Evolutionary conservation across 2,113 vertebrate genomes (phyloP).

Genomic region (Sturnira hondurensis): DNA sequence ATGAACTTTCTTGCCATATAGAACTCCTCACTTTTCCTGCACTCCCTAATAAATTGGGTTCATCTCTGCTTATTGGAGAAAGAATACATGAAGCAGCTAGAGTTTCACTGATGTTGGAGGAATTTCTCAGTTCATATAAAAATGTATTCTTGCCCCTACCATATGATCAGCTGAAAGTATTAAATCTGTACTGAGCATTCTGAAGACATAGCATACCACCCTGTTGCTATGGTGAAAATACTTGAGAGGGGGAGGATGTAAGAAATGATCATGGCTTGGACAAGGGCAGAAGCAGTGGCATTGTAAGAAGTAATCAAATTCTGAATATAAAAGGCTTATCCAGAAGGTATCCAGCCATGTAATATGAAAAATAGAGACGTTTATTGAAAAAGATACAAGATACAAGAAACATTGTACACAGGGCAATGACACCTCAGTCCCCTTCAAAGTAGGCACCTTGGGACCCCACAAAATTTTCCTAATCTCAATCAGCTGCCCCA

Average conservation of each 20-base stretch:
- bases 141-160: background rate
- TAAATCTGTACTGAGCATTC: background rate
- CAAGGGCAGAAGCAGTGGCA: background rate
- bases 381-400: too few species aligned
- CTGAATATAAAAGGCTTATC: background rate
- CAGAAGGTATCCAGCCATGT: too few species aligned
- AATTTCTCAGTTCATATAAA: slow-evolving; percentile 33
- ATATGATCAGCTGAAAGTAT: background rate
- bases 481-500: too few species aligned
- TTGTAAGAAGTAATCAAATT: background rate
- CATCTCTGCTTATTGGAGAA: background rate
- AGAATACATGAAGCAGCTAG: background rate
- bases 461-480: too few species aligned
- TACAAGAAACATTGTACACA: too few species aligned
- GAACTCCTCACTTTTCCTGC: background rate
- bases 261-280: background rate
- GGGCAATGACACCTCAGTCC: too few species aligned
- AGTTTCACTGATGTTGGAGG: background rate
- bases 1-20: slow-evolving; percentile 6
- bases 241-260: background rate
- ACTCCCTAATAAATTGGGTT: background rate
- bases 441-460: too few species aligned
- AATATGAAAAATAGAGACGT: too few species aligned
- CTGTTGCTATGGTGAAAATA: background rate
- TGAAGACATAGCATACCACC: background rate